Conservation (phyloP, 2,888 invertebrate species). For the Nephrotoma flavescens region DNA sequence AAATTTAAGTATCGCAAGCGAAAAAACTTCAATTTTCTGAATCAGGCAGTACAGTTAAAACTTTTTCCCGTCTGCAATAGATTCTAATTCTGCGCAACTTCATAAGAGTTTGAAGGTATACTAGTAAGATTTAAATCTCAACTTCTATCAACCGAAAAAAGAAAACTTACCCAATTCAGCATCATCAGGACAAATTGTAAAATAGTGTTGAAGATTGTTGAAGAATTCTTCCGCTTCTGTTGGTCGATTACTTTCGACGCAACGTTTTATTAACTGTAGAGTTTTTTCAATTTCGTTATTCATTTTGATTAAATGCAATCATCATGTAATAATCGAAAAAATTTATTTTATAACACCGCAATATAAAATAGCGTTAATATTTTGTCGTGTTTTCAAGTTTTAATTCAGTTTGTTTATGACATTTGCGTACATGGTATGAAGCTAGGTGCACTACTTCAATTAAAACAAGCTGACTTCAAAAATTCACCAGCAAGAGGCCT, state of each 20-base stretch:
- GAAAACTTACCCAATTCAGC: conserved; percentile 16
- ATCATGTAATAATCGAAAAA: background rate
- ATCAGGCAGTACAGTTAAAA: too few relatives aligned
- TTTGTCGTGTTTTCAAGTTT: background rate
- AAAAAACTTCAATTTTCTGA: too few relatives aligned
- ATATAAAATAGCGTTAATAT: background rate
- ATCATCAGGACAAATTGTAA: conserved; percentile 13
- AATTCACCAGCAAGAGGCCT: too few relatives aligned
- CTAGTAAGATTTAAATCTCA: background rate
- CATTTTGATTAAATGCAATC: background rate
- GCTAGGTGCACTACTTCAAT: too few relatives aligned
- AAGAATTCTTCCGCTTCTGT: conserved; percentile 14
- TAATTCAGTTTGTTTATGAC: too few relatives aligned
- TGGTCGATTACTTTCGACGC: conserved; percentile 12
- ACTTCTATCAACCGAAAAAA: background rate
- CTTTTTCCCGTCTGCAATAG: too few relatives aligned
- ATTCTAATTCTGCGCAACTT: too few relatives aligned
- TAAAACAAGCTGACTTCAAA: too few relatives aligned
- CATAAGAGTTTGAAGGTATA: too few relatives aligned
- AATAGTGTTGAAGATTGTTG: conserved; percentile 15
- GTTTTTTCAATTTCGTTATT: background rate
- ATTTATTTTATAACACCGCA: background rate
- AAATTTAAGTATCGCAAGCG: too few relatives aligned
- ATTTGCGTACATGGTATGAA: too few relatives aligned
- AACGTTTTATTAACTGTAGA: conserved; percentile 9